These are phyloP conservation scores for Caenorhabditis doughertyi DNA, from an alignment of 2,888 invertebrate species.

Conservation along the genomic window DNA sequence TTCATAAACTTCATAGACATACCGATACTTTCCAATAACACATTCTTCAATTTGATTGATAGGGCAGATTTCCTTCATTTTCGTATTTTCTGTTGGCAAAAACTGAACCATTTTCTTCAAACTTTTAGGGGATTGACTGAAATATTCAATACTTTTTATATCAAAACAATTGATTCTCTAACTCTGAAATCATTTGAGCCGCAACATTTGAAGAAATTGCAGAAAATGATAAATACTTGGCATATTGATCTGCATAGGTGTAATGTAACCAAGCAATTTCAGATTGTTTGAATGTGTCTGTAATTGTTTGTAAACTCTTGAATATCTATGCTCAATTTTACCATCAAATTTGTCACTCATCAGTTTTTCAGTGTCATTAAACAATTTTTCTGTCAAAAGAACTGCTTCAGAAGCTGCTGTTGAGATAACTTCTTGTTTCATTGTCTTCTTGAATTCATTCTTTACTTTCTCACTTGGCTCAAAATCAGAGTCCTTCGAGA, in stretches of 20 bases:
- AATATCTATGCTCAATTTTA: background rate
- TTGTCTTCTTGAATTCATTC: constrained; percentile 61
- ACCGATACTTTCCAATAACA: constrained; percentile 79
- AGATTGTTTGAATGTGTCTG: constrained; percentile 55
- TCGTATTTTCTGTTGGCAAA: constrained; percentile 70
- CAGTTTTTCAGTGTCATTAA: constrained; percentile 75
- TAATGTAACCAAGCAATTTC: constrained; percentile 74
- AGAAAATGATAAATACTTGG: constrained; percentile 80
- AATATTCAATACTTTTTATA: constrained; percentile 2
- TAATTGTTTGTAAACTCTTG: background rate
- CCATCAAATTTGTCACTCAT: constrained; percentile 56
- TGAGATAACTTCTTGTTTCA: constrained; percentile 57
- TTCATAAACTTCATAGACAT: background rate
- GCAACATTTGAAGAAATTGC: constrained; percentile 77
- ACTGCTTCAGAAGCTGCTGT: constrained; percentile 68
- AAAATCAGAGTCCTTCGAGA: constrained; percentile 21
- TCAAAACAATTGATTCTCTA: too few species aligned
- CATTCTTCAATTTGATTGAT: constrained; percentile 80
- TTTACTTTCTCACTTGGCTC: constrained; percentile 46
- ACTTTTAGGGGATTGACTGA: constrained; percentile 68
- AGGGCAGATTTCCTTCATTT: constrained; percentile 77
- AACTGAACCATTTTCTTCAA: constrained; percentile 50
- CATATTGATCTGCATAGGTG: constrained; percentile 73
- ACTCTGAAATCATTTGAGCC: constrained; percentile 73
- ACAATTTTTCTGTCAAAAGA: constrained; percentile 67